Conservation (phyloP, 2,797 vertebrate genomes). For the Syndactyla subalaris region DNA sequence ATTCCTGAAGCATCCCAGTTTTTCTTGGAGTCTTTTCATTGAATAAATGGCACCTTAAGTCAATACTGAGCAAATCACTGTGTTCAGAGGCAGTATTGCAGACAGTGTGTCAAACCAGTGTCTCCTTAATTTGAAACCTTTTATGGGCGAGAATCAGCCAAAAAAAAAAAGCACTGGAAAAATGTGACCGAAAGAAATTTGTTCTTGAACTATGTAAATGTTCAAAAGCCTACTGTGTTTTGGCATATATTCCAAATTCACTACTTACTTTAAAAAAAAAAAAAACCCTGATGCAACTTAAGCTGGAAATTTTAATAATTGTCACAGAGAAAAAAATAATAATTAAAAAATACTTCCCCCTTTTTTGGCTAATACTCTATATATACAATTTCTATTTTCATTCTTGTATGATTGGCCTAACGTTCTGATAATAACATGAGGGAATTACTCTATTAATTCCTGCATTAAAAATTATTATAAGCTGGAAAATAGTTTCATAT, state of each 20-base stretch:
- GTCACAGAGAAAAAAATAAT: background rate
- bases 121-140: slow-evolving; percentile 23
- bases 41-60: slow-evolving; percentile 29
- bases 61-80: slow-evolving; percentile 39
- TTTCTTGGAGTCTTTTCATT: slow-evolving; percentile 34
- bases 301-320: background rate
- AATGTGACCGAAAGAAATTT: background rate
- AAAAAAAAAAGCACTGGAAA: background rate
- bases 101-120: slow-evolving; percentile 7
- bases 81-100: slow-evolving; percentile 2
- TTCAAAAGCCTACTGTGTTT: background rate
- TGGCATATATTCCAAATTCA: background rate
- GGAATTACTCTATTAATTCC: background rate
- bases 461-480: no score
- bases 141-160: background rate
- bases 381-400: background rate
- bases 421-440: background rate
- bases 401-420: background rate
- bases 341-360: background rate
- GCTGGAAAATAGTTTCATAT: no score
- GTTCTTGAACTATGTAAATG: background rate
- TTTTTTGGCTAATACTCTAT: background rate
- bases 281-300: background rate
- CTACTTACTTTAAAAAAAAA: background rate
- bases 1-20: slow-evolving; percentile 19